Evolutionary conservation across 1,140 invertebrate genomes (phyloP), one percentile per base, ranked within the genome.

Genomic region (Drosophila suzukii): DNA sequence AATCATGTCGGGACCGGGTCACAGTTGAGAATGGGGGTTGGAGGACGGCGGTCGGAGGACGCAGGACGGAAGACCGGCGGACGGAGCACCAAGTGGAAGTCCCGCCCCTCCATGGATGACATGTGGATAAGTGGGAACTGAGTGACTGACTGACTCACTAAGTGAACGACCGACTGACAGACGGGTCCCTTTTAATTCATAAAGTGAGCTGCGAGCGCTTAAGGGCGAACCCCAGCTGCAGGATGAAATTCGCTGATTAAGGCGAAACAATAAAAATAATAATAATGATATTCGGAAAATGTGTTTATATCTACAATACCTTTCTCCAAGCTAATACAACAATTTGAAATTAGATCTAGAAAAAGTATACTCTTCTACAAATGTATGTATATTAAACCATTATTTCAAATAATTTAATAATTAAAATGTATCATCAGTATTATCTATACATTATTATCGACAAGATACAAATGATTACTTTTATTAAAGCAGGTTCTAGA

Each of bases 1-100:
- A 85, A 85, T 85, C 81, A 85, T 86, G 53, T 39, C 56, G 81
- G 62, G 67, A 57, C n/a, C 63, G 49, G 66, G 49, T 36, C 41
- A 56, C 38, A 57, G 43, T 24, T n/a, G 15, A 56, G 38, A 58
- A 49, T 54, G 50, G 36, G 49, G 43, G 58, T 32, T 7, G 30
- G 6, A 7, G 30, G 30, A 32, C 27, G 15, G 34, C 5, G 24
- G 34, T 58, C 34, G 15, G 43, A 49, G 53, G 39, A 34, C 27
- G 39, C 6, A 12, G 36, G 36, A 56, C 60, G 50, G 8, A 24
- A 20, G n/a, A 39, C 17, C 30, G 15, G 36, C 12, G 24, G 36
- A 66, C 44, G 15, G 44, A 60, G 30, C 49, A 15, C 54, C 38
- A 41, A 41, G 55, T 54, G 60, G 30, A 50, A 68, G 65, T 39